Base-by-base conservation (phyloP, 1,140 invertebrate genomes). In the Dendrolimus kikuchii region DNA sequence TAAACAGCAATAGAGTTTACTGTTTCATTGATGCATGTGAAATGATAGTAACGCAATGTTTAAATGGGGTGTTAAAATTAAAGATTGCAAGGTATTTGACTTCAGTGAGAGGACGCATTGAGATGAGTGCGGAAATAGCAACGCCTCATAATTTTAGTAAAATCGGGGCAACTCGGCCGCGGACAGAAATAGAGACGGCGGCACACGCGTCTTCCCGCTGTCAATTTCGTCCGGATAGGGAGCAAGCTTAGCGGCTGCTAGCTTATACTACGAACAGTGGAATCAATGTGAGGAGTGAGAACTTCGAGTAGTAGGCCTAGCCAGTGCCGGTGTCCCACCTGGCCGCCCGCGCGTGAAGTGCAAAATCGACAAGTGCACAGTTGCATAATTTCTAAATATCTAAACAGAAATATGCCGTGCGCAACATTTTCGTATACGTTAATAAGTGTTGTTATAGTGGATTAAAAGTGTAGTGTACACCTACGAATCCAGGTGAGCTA, bases 101-200 rank as follows among this genome's bases (percentile, higher is more conserved):
- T 63, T 62, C 63, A 65, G 60, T 56, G 50, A 66, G 71, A 68
- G 68, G 62, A 68, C 74, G 62, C 74, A 74, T 61, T 58, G 64
- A 68, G 74, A 74, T 50, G 66, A 77, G 82, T 80, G 81, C 82
- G 82, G 81, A 86, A 86, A 86, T 86, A 86, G 81, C 76, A 66
- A 59, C 67, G 71, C 74, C 75, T 74, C 74, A 74, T 86, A 84
- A 86, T 84, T 86, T 86, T 84, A 86, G 78, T 86, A 75, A 71
- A 86, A 86, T 82, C 82, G 76, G 82, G 82, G 82, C 82, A 84
- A 84, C 76, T 67, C 79, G 78, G 79, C 77, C 79, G 70, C 76
- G 78, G 66, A 80, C 75, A 71, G 74, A 82, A 83, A 86, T 83
- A 84, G 82, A 81, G 72, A 48, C 64, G 74, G 66, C 71, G 67